phyloP scores from a whole-genome alignment of 2,888 invertebrate species.

The Rhagium mordax region DNA sequence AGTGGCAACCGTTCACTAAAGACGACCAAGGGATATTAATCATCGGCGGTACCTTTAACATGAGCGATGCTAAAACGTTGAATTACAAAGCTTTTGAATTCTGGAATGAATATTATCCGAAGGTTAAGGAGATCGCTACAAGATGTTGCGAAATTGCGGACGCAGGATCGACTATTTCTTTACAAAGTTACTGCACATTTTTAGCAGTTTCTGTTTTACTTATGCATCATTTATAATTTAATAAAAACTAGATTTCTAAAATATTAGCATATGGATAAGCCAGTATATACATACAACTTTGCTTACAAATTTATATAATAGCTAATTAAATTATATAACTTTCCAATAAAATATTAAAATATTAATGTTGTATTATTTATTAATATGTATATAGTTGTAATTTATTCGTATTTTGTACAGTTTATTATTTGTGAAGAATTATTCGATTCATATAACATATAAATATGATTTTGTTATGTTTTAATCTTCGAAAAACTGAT shows the following conservation, averaged over 20 bases:
- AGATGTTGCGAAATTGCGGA: slow-evolving; percentile 80
- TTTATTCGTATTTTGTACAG: too few relatives aligned
- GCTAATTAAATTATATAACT: slow-evolving; percentile 7
- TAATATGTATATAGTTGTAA: too few relatives aligned
- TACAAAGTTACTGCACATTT: not conserved
- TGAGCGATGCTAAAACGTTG: slow-evolving; percentile 78
- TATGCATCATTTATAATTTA: not conserved
- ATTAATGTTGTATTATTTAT: not conserved
- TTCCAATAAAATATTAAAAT: slow-evolving; percentile 3
- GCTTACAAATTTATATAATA: slow-evolving; percentile 6
- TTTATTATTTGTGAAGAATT: too few relatives aligned
- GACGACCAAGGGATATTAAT: slow-evolving; percentile 81
- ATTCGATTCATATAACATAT: too few relatives aligned
- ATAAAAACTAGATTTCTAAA: not conserved
- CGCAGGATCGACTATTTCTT: slow-evolving; percentile 10
- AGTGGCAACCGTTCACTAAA: slow-evolving; percentile 82
- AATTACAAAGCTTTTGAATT: slow-evolving; percentile 86
- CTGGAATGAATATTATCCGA: slow-evolving; percentile 89
- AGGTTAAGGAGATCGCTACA: slow-evolving; percentile 80
- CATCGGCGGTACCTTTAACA: slow-evolving; percentile 84
- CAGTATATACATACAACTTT: slow-evolving; percentile 5
- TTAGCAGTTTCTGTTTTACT: not conserved
- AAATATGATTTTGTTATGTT: too few relatives aligned
- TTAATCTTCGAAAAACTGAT: too few relatives aligned
- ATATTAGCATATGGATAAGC: too few relatives aligned